Percentiles rank a stretch among this genome's conserved stretches.
Conservation (phyloP, 2,888 invertebrate genomes). For the Drosophila siamana region DNA sequence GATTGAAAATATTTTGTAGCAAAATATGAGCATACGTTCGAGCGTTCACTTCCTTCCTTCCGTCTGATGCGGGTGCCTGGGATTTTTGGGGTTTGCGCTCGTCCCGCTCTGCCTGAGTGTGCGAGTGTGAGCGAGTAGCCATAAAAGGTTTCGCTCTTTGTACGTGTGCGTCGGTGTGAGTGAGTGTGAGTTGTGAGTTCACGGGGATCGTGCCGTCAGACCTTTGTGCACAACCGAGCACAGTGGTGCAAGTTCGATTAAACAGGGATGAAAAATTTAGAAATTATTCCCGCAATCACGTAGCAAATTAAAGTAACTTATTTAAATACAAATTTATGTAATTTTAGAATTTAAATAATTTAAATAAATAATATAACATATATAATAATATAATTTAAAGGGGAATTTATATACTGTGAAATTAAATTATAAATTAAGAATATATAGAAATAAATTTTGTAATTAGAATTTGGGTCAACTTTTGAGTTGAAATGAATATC, state of each 20-base stretch:
- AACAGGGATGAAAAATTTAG: neutral
- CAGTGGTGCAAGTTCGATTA: slow-evolving; percentile 59
- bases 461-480: neutral
- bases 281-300: no score
- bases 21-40: slow-evolving; percentile 76
- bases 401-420: no score
- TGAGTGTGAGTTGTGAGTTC: slow-evolving; percentile 44
- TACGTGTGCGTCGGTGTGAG: slow-evolving; percentile 40
- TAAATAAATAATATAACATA: no score
- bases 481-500: no score
- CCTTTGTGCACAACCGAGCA: slow-evolving; percentile 59
- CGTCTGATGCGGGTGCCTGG: slow-evolving; percentile 21
- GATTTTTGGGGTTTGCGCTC: slow-evolving; percentile 58
- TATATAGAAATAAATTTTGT: no score
- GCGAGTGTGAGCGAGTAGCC: slow-evolving; percentile 56
- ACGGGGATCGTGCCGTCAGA: slow-evolving; percentile 69
- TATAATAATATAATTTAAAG: no score
- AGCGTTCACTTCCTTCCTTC: slow-evolving; percentile 70
- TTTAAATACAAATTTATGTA: no score
- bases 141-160: slow-evolving; percentile 52
- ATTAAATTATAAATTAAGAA: no score
- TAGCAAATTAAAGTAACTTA: no score
- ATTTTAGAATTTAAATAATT: no score
- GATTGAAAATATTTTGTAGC: slow-evolving; percentile 58
- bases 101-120: neutral